Conservation (phyloP, 2,113 vertebrate species). For the Odobenus rosmarus region DNA sequence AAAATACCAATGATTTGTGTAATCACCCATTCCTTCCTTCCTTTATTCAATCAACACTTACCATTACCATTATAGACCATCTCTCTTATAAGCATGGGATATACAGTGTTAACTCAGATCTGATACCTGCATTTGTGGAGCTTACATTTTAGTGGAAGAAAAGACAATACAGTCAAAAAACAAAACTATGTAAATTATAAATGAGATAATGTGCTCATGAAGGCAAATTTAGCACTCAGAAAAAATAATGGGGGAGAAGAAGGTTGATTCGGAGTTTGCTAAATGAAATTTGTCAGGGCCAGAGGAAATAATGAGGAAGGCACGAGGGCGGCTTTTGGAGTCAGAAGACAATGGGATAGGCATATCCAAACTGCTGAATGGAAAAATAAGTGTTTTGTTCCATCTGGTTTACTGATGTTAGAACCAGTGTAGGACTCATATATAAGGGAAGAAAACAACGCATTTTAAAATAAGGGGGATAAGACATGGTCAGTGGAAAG, state of each 20-base stretch:
- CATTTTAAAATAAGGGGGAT: background rate
- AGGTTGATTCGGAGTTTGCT: background rate
- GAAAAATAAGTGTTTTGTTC: background rate
- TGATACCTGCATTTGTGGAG: background rate
- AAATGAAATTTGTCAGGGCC: background rate
- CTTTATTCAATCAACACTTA: background rate
- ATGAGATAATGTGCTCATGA: background rate
- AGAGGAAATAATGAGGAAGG: background rate
- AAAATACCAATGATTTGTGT: background rate
- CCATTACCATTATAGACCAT: background rate
- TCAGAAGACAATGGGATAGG: background rate
- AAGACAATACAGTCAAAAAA: background rate
- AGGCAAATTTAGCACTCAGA: background rate
- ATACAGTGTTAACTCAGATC: background rate
- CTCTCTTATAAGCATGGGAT: background rate
- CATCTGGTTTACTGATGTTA: background rate
- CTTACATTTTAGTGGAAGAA: background rate
- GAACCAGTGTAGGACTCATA: background rate
- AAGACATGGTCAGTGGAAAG: background rate
- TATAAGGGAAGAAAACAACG: background rate
- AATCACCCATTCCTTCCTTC: background rate
- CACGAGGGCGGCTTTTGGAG: background rate
- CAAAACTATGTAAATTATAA: background rate
- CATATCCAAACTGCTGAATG: background rate
- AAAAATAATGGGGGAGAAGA: background rate